Evolutionary conservation across 2,888 invertebrate genomes (phyloP), one percentile per base, ranked within the genome.

Genomic region (Lysandra coridon): DNA sequence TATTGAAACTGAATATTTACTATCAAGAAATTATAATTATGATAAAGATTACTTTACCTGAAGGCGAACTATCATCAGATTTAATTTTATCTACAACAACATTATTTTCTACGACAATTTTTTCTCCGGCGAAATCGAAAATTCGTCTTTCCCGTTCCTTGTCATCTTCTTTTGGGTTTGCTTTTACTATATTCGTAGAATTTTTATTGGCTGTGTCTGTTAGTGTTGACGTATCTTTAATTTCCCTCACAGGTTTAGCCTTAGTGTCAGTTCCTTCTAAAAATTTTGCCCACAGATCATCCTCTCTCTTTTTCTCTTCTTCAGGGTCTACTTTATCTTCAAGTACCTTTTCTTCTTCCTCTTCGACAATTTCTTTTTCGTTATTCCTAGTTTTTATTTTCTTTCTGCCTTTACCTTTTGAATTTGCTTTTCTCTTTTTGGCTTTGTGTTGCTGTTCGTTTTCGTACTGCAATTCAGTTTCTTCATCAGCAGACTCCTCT

Each of bases 41-140:
- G 33, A 80, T 78, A 17, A 49, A 79, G 60, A 37, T 73, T 78
- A 37, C 49, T 44, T 37, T 88, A 93, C 93, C 90, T 88, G 88
- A 83, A 12, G 87, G 86, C 74, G 88, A 80, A 81, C 83, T 86
- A 57, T 90, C 92, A 2, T 86, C 83, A 30, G 88, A 86, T 85
- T 92, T 92, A 10, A 93, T 87, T 83, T 88, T 92, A 83, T 94
- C 94, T 83, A 93, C 91, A 81, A 90, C 90, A 74, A 89, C 84
- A 87, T 89, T 88, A 85, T 93, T 89, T 86, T 94, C 94, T 4
- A 95, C 94, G 76, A 95, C 94, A 78, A 97, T 96, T 87, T 97
- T 96, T 93, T 98, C 98, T 10, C 98, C 98, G 69, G 98, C 98
- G 95, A 98, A 98, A 86, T 98, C 97, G 87, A 97, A 97, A 81